Evolutionary conservation across 2,797 vertebrate genomes (phyloP), one percentile per base, ranked within the genome.

Genomic region (Sparidentex hasta): DNA sequence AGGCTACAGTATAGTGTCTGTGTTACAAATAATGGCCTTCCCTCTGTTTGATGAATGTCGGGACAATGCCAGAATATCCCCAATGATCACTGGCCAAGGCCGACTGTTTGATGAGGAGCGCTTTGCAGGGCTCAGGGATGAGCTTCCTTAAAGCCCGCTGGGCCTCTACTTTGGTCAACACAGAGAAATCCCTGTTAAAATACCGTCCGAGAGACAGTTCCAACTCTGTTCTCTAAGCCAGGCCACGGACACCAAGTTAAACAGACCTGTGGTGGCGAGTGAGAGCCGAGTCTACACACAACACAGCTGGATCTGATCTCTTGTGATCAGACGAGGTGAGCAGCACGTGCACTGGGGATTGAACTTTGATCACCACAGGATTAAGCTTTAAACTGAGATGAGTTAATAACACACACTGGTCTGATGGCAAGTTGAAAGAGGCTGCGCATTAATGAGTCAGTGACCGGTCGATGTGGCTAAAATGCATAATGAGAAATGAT

Each of bases 141-240:
- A 88, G 89, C 86, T 85, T 73, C 74, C 29, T 71, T 62, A 90
- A 89, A 87, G 80, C 83, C 78, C 17, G 11, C 18, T 12, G 81
- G 81, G 75, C 74, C 64, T 66, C 13, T 5, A 66, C 80, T 76
- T 70, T 44, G 70, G 90, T 88, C 87, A 88, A 87, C 86, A 86
- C 66, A 46, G 54, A 81, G 78, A 87, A 87, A 87, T 84, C 83
- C 84, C 81, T 74, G 74, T 72, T 88, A 87, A 90, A 88, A 90
- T 83, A 85, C 43, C 11, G 59, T 76, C 63, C 51, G 16, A 69
- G 62, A 71, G 65, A 67, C 74, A 82, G 71, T 50, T 70, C 74
- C 61, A 2, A 52, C 56, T 72, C 71, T 58, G 74, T 77, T 61
- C 61, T 61, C 56, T 13, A 47, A 79, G 81, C 54, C 47, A 72